Evolutionary conservation across 2,113 vertebrate genomes (phyloP).

Genomic region (Pelmatolapia mariae): DNA sequence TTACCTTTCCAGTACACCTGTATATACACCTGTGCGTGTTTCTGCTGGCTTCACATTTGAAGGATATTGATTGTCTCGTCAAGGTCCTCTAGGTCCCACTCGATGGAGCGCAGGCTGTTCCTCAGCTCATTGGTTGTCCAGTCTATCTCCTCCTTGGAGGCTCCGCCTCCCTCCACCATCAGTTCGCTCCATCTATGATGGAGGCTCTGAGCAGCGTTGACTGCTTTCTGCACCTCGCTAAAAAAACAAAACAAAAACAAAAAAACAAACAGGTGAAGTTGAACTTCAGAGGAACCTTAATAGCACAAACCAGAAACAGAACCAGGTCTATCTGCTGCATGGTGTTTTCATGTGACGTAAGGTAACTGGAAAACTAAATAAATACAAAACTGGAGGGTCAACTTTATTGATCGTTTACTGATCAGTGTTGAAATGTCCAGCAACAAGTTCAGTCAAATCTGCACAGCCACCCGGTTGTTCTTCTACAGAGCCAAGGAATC

Average conservation of each 20-base stretch:
- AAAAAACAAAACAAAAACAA: background rate
- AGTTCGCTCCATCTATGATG: constrained; percentile 94
- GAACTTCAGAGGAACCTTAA: background rate
- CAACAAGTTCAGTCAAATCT: background rate
- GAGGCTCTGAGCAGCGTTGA: constrained; percentile 90
- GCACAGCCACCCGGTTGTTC: background rate
- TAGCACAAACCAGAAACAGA: background rate
- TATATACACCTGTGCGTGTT: background rate
- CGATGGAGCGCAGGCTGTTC: constrained; percentile 95
- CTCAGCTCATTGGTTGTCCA: constrained; percentile 98
- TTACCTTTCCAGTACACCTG: background rate
- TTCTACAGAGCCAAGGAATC: background rate
- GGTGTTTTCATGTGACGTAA: background rate
- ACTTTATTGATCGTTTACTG: background rate
- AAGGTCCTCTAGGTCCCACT: constrained; percentile 97
- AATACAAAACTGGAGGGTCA: background rate
- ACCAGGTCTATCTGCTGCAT: background rate
- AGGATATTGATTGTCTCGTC: constrained; percentile 99
- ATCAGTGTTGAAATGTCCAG: background rate
- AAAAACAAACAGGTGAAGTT: background rate
- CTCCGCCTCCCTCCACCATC: constrained; percentile 79
- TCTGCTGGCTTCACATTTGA: background rate
- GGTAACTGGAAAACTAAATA: background rate
- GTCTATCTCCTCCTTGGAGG: constrained; percentile 91
- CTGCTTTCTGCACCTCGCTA: constrained; percentile 96